These are phyloP conservation scores for Ctenochaetus hawaiiensis DNA, from an alignment of 2,797 vertebrate species.

Conservation along the genomic window DNA sequence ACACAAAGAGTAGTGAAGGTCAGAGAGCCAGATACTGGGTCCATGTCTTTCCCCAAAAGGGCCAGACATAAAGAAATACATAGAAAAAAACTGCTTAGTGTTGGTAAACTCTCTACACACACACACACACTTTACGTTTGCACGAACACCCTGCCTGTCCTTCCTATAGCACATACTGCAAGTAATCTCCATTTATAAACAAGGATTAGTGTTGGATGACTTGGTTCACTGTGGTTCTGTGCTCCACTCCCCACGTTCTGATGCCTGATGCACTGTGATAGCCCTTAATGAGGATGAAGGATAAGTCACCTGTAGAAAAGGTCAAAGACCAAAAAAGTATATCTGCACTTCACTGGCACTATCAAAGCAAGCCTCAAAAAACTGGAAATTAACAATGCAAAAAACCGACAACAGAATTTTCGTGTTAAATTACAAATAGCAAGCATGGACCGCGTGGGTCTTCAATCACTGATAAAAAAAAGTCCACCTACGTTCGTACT, in stretches of 20 bases:
- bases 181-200: constrained; percentile 64
- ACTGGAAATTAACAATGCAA: constrained; percentile 64
- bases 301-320: constrained; percentile 84
- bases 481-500: constrained; percentile 79
- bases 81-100: constrained; percentile 61
- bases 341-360: constrained; percentile 83
- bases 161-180: constrained; percentile 63
- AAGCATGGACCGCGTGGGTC: constrained; percentile 79
- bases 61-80: constrained; percentile 40
- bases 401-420: constrained; percentile 51
- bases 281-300: constrained; percentile 88
- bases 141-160: constrained; percentile 61
- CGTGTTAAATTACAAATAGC: constrained; percentile 79
- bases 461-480: constrained; percentile 79
- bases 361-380: constrained; percentile 78
- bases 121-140: constrained; percentile 51
- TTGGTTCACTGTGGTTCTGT: constrained; percentile 69
- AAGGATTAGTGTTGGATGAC: constrained; percentile 64
- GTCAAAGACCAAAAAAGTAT: constrained; percentile 70
- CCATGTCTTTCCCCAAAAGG: constrained; percentile 27
- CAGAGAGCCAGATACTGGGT: constrained; percentile 44
- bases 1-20: constrained; percentile 33
- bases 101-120: constrained; percentile 61
- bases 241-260: constrained; percentile 67
- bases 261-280: constrained; percentile 80